A percentile compares a stretch with the other conserved stretches of the same genome.
Conservation (phyloP, 2,888 invertebrate genomes). For the Aphodius sticticus region DNA sequence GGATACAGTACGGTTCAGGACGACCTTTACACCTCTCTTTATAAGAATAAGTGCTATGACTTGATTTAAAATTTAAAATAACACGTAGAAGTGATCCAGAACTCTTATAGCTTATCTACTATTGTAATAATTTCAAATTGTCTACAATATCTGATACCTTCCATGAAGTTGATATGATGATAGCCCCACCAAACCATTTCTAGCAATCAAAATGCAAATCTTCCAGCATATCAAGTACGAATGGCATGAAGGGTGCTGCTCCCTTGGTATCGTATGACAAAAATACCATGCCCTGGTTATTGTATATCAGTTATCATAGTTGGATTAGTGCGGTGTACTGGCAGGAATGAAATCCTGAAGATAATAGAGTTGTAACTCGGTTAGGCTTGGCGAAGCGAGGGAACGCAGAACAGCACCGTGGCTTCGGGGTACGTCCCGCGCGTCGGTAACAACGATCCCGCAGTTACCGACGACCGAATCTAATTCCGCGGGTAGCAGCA, state of each 20-base stretch:
- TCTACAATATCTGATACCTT: too few species aligned
- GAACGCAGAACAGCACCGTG: constrained; percentile 8
- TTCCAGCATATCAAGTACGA: too few species aligned
- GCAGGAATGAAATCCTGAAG: constrained; percentile 38
- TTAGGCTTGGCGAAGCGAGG: constrained; percentile 43
- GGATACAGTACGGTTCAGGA: too few species aligned
- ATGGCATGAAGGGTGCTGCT: background rate
- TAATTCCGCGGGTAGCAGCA: constrained; percentile 36
- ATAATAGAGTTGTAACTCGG: constrained; percentile 55
- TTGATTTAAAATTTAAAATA: too few species aligned
- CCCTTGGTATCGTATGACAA: constrained; percentile 8
- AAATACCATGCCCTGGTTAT: background rate
- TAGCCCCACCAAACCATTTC: constrained; percentile 6
- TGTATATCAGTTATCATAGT: constrained; percentile 18
- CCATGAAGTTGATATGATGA: background rate
- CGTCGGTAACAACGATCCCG: constrained; percentile 34
- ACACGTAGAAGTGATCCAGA: too few species aligned
- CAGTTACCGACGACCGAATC: constrained; percentile 34
- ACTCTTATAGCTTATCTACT: too few species aligned
- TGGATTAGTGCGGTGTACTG: background rate
- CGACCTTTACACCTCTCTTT: background rate
- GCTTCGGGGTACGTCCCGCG: constrained; percentile 41
- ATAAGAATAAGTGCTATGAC: background rate
- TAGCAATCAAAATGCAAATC: constrained; percentile 21
- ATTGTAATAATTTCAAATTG: too few species aligned